These are phyloP conservation scores for Phoebastria nigripes DNA, from an alignment of 2,797 vertebrate species.

Conservation along the genomic window DNA sequence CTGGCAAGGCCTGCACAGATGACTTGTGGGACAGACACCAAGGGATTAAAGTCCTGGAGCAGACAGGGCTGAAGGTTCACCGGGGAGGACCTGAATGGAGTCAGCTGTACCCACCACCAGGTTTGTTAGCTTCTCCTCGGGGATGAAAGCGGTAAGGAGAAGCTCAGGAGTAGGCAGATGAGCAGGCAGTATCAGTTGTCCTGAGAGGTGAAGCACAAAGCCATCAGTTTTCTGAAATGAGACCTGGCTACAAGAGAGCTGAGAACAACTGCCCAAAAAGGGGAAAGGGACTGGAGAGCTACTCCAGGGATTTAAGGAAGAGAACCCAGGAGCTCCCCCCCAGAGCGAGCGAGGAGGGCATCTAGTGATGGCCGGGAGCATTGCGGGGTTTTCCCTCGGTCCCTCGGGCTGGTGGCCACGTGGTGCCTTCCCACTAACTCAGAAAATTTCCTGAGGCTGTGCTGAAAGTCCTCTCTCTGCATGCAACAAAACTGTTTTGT, in stretches of 20 bases:
- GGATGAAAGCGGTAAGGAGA: background rate
- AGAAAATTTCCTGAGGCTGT: background rate
- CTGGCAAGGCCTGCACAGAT: background rate
- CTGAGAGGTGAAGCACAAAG: background rate
- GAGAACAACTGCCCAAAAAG: background rate
- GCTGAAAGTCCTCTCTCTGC: background rate
- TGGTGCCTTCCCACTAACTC: background rate
- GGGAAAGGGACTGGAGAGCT: background rate
- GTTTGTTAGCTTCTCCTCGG: background rate
- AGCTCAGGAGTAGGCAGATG: background rate
- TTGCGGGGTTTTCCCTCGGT: background rate
- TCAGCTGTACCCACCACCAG: background rate
- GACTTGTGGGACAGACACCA: background rate
- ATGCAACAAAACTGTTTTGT: background rate
- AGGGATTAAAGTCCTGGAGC: background rate
- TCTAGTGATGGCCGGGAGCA: background rate
- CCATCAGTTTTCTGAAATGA: background rate
- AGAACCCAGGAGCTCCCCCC: background rate
- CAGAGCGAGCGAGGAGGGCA: background rate
- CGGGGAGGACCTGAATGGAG: background rate
- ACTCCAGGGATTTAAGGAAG: background rate
- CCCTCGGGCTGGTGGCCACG: background rate
- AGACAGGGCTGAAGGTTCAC: background rate
- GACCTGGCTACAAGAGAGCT: background rate
- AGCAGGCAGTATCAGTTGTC: background rate